Conservation (phyloP, 2,113 vertebrate genomes). For the Urocitellus parryii region DNA sequence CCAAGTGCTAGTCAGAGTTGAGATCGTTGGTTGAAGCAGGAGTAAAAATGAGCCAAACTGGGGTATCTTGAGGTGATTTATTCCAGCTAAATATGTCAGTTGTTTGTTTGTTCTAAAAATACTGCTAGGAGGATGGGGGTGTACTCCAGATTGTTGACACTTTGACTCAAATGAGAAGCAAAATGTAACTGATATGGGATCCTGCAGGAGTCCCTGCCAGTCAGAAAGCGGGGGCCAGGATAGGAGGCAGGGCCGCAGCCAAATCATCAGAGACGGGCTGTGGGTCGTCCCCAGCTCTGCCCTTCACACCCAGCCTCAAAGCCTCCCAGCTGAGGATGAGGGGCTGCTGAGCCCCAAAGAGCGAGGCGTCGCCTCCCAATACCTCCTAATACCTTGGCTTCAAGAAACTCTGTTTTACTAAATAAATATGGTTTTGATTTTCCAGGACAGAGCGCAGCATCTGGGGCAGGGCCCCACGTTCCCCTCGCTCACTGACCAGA, state of each 20-base stretch:
- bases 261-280: background rate
- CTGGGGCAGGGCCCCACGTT: accelerated
- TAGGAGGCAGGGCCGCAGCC: background rate
- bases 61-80: conserved; percentile 60
- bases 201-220: conserved; percentile 61
- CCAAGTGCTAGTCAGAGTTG: background rate
- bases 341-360: background rate
- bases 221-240: background rate
- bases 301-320: background rate
- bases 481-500: accelerated
- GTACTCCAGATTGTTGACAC: conserved; percentile 70
- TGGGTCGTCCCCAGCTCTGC: accelerated
- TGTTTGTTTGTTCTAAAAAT: conserved; percentile 77
- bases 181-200: conserved; percentile 57
- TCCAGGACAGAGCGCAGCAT: background rate
- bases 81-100: conserved; percentile 63
- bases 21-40: background rate
- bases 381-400: background rate
- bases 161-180: conserved; percentile 71
- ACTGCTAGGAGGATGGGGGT: conserved; percentile 50
- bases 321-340: background rate
- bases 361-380: accelerated
- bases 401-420: background rate
- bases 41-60: conserved; percentile 7
- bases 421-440: background rate